Base-by-base conservation (phyloP, 1,140 invertebrate genomes). In the Apis dorsata region DNA sequence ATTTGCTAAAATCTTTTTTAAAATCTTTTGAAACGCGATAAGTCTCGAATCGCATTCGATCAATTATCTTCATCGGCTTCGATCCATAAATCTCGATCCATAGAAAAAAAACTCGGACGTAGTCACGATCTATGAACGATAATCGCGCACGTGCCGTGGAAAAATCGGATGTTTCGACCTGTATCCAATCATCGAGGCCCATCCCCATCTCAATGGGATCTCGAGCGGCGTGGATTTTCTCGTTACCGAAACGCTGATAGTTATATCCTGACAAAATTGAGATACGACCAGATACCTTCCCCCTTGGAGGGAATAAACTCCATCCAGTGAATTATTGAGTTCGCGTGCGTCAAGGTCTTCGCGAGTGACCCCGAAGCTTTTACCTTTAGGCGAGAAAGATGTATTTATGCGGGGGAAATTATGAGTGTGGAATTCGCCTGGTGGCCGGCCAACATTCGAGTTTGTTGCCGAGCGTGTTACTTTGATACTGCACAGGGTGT, bases 351-450 rank as follows among this genome's bases (percentile, higher is more conserved):
- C 78, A 34, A 15, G 51, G 55, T 77, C 60, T 51, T 69, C 51
- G 49, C 78, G 51, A 63, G 62, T 73, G 76, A 84, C 80, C 82
- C 66, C 55, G 68, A 51, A 19, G 81, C 34, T 88, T 85, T 90
- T 83, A 80, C 63, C 76, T 44, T 44, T 80, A 74, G 44, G 76
- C 62, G 19, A 73, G 86, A 44, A 15, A 76, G 86, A 87, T 68
- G 59, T 90, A 91, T 91, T 90, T 91, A 91, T 90, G 90, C 89
- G 90, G 82, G 34, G 90, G 89, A 85, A 84, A 88, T 82, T 65
- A 71, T 85, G 86, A 44, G 85, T 81, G 63, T 68, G 24, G 60
- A 77, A 83, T 44, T 44, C 81, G 28, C 28, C 24, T 57, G 51
- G 68, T 80, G 78, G 82, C 51, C 62, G 74, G 65, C 2, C 55